A percentile compares a stretch with the other conserved stretches of the same genome.
Evolutionary conservation across 2,888 invertebrate genomes (phyloP).

Genomic region (Drosophila stalkeri): DNA sequence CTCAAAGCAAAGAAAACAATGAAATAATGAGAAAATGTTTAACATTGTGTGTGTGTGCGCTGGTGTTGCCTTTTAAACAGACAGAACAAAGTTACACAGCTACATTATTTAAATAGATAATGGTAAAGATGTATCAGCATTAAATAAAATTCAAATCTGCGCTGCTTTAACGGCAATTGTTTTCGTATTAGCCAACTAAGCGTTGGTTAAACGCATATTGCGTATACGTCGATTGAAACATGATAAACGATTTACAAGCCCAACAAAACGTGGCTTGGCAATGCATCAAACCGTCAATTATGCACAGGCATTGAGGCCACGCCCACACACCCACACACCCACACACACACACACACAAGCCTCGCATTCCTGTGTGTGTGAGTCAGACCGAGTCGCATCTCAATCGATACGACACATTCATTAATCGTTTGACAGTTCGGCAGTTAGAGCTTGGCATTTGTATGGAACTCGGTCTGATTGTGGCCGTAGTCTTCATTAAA

Average conservation of each 20-base stretch:
- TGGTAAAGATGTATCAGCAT: background rate
- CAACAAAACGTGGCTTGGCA: slow-evolving; percentile 8
- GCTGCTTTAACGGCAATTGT: background rate
- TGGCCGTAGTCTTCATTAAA: slow-evolving; percentile 35
- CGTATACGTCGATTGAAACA: slow-evolving; percentile 18
- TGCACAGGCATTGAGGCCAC: slow-evolving; percentile 1
- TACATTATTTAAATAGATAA: background rate
- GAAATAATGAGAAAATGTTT: too few relatives aligned
- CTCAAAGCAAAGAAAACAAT: slow-evolving; percentile 17
- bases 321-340: background rate
- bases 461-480: too few relatives aligned
- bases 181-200: background rate
- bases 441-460: background rate
- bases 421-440: slow-evolving; percentile 41
- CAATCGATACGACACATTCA: slow-evolving; percentile 46
- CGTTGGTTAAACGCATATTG: slow-evolving; percentile 2
- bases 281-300: slow-evolving; percentile 36
- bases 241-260: slow-evolving; percentile 17
- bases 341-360: too few relatives aligned
- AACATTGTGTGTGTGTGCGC: slow-evolving; percentile 15
- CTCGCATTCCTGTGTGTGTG: background rate
- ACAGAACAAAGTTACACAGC: background rate
- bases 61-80: background rate
- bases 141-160: background rate
- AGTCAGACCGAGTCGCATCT: slow-evolving; percentile 15